Percentiles rank a stretch among this genome's conserved stretches.
These are phyloP conservation scores for Gerris buenoi DNA, from an alignment of 1,140 invertebrate species.

Conservation along the genomic window DNA sequence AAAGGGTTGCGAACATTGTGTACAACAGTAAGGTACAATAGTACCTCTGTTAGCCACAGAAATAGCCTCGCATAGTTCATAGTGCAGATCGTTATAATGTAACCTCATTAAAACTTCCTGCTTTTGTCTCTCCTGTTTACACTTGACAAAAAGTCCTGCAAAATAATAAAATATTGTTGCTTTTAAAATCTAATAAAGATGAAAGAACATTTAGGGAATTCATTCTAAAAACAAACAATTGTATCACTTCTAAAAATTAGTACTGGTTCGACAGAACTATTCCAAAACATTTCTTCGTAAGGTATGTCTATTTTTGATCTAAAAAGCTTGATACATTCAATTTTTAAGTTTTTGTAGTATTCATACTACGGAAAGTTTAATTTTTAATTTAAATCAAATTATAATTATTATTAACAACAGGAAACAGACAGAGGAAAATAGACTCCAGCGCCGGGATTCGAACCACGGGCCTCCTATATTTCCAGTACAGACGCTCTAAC, in stretches of 20 bases:
- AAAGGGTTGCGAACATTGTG: slow-evolving; percentile 15
- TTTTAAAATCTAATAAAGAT: background rate
- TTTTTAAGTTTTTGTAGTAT: no score
- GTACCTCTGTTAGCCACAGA: slow-evolving; percentile 15
- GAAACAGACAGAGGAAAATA: no score
- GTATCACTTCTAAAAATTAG: background rate
- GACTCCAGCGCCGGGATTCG: no score
- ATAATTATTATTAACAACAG: no score
- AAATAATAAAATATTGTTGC: background rate
- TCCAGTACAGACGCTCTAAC: no score
- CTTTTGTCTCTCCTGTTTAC: slow-evolving; percentile 21
- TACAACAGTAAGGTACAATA: slow-evolving; percentile 17
- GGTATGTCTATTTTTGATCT: background rate
- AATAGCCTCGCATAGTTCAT: slow-evolving; percentile 18
- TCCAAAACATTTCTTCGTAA: background rate
- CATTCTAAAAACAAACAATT: background rate
- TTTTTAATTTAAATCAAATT: no score
- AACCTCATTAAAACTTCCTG: slow-evolving; percentile 17
- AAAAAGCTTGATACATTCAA: background rate
- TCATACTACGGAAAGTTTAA: no score
- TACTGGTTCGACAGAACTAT: background rate
- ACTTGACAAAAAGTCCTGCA: slow-evolving; percentile 25
- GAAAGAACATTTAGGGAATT: background rate
- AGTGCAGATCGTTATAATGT: slow-evolving; percentile 21
- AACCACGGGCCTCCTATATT: no score